phyloP scores from a whole-genome alignment of 2,113 vertebrate genomes.

The Ammodytes marinus region DNA sequence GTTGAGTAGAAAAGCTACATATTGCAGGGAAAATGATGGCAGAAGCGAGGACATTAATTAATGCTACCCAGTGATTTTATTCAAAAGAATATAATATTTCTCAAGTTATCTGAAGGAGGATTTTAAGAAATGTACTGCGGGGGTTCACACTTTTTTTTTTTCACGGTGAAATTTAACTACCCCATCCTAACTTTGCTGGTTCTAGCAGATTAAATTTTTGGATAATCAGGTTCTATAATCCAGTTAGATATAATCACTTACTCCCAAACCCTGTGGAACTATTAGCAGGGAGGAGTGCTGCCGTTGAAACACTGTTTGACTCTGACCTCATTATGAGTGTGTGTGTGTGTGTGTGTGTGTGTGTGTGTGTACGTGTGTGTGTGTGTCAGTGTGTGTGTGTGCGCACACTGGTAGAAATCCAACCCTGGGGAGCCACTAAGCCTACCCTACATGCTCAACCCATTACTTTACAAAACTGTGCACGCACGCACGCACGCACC shows the following conservation, averaged over 20 bases:
- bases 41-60: constrained; percentile 32
- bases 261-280: constrained; percentile 76
- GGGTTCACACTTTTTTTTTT: constrained; percentile 21
- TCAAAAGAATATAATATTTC: constrained; percentile 53
- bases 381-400: constrained; percentile 15
- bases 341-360: constrained; percentile 37
- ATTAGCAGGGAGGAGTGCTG: constrained; percentile 75
- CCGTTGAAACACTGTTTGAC: constrained; percentile 74
- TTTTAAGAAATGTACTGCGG: constrained; percentile 34
- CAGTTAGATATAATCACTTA: constrained; percentile 80
- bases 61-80: constrained; percentile 36
- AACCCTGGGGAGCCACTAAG: constrained; percentile 78
- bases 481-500: constrained; percentile 64
- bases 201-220: constrained; percentile 72
- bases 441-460: constrained; percentile 78
- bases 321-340: constrained; percentile 81
- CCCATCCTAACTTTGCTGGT: constrained; percentile 63
- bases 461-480: constrained; percentile 81
- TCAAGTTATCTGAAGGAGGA: constrained; percentile 16
- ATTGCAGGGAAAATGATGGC: constrained; percentile 43
- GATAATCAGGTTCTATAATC: constrained; percentile 78
- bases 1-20: constrained; percentile 20
- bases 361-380: constrained; percentile 40
- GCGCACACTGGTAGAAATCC: constrained; percentile 66
- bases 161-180: constrained; percentile 41